These are phyloP conservation scores for Spea multiplicata DNA, from an alignment of 2,113 vertebrate genomes.

Conservation along the genomic window DNA sequence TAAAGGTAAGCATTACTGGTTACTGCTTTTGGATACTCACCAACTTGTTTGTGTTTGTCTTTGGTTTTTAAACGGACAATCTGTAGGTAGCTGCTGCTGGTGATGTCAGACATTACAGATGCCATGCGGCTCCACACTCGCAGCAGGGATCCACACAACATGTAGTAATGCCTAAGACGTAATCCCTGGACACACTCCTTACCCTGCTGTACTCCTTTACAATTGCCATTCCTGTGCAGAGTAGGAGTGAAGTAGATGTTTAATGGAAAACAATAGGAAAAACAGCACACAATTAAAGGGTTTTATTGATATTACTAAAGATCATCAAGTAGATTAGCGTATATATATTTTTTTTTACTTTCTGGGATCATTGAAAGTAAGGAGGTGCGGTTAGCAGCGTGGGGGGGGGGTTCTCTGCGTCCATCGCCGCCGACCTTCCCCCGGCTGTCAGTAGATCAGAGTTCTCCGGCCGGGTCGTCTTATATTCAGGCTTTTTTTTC, in stretches of 20 bases:
- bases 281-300: background rate
- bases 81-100: slow-evolving; percentile 89
- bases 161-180: slow-evolving; percentile 92
- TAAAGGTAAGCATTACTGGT: background rate
- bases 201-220: slow-evolving; percentile 84
- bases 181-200: slow-evolving; percentile 88
- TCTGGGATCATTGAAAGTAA: no score
- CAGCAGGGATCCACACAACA: slow-evolving; percentile 90
- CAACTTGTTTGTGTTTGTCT: slow-evolving; percentile 94
- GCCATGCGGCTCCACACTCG: slow-evolving; percentile 91
- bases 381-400: no score
- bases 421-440: no score
- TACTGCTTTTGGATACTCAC: slow-evolving; percentile 63
- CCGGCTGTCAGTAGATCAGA: no score
- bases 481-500: no score
- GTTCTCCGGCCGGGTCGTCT: no score
- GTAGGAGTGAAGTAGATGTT: rapidly evolving
- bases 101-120: slow-evolving; percentile 84
- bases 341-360: no score
- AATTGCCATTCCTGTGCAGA: slow-evolving; percentile 78
- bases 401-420: no score
- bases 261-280: background rate
- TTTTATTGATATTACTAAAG: background rate
- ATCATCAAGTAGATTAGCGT: background rate
- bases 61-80: slow-evolving; percentile 97